Conservation (phyloP, 2,797 vertebrate species). For the Oreochromis grahami region DNA sequence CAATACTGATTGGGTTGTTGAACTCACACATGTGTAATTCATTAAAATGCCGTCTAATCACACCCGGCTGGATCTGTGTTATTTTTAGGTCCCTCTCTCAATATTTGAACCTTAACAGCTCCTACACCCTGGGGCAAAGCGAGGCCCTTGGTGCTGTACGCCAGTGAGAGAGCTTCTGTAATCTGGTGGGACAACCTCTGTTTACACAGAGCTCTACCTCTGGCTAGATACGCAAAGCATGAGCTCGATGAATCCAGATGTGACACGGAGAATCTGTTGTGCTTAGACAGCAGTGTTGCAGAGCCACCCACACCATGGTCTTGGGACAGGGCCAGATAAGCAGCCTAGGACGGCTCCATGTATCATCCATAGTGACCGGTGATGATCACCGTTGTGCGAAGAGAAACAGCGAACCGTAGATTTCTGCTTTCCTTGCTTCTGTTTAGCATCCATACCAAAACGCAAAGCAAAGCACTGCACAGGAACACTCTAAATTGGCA, state of each 20-base stretch:
- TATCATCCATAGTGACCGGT: not conserved
- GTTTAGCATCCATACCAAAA: not conserved
- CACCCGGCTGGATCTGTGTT: too few relatives aligned
- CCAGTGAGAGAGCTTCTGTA: not conserved
- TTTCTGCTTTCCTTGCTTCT: not conserved
- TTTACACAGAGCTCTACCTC: not conserved
- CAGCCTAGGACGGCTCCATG: not conserved
- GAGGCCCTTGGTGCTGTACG: not conserved
- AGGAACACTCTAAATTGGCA: not conserved
- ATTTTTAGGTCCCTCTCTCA: too few relatives aligned
- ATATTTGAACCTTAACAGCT: too few relatives aligned
- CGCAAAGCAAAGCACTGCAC: not conserved
- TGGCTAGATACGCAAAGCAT: not conserved
- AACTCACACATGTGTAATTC: too few relatives aligned
- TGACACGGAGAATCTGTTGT: not conserved
- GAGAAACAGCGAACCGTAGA: not conserved
- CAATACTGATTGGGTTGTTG: too few relatives aligned
- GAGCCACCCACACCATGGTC: not conserved
- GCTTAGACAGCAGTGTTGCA: not conserved
- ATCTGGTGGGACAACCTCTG: not conserved
- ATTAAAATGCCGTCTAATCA: too few relatives aligned
- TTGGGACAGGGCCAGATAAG: not conserved
- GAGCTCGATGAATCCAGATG: not conserved
- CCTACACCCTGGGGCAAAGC: not conserved
- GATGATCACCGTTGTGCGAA: not conserved